A percentile compares a stretch with the other conserved stretches of the same genome.
Evolutionary conservation across 35 echinoderm and acorn worm species (phyloP).

Genomic region (Lytechinus variegatus): DNA sequence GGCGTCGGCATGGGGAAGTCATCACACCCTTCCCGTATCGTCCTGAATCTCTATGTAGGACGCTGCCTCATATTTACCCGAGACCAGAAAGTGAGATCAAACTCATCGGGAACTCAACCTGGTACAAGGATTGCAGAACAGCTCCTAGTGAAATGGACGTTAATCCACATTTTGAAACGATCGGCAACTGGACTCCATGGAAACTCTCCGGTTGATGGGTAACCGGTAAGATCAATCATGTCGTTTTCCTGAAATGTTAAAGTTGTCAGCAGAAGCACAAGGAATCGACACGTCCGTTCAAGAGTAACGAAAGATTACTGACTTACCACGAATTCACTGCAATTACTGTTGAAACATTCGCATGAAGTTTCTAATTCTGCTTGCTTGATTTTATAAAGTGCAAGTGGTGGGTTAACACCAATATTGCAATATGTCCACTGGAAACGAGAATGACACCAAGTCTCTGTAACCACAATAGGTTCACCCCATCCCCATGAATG

Average conservation of each 20-base stretch:
- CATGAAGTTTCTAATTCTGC: background rate
- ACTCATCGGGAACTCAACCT: background rate
- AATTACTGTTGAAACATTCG: background rate
- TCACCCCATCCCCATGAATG: no score
- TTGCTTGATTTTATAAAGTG: background rate
- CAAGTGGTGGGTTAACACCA: no score
- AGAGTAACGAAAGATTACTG: no score
- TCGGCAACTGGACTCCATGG: conserved; percentile 31
- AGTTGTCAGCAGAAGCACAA: no score
- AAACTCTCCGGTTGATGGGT: background rate
- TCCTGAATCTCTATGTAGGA: conserved; percentile 49
- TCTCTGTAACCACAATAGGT: no score
- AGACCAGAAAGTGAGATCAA: background rate
- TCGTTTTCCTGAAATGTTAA: no score
- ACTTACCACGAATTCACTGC: no score
- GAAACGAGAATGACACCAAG: no score
- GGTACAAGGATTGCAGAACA: background rate
- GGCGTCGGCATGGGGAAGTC: conserved; percentile 46
- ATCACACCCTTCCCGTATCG: background rate
- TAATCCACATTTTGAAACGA: background rate
- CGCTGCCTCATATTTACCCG: conserved; percentile 34
- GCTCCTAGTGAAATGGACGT: background rate
- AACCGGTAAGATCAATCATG: no score
- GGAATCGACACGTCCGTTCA: no score
- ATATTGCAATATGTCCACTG: no score